Base-by-base conservation (phyloP, 30 jellyfish, hydroid and myxozoan species). In the Chrysaora quinquecirrha region DNA sequence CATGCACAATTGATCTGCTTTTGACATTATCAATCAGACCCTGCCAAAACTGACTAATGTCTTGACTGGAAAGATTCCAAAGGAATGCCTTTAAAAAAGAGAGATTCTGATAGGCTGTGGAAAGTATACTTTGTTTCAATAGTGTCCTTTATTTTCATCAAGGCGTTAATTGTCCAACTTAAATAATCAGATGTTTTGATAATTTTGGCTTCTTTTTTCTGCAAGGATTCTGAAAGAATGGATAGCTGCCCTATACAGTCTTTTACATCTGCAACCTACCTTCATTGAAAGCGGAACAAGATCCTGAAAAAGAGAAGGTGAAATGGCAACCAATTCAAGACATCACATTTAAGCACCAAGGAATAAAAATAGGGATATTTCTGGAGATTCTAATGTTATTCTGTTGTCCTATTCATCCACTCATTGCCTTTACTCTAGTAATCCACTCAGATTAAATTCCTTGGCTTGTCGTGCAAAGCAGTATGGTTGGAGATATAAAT, bases 11-110 rank as follows among this genome's bases (percentile, higher is more conserved):
- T 77, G 54, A 0, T 46, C 87, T 1, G 21, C 63, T 56, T 48
- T 75, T 75, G 56, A 75, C 54, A 43, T 52, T 75, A 56, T 75
- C 87, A 48, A 75, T 56, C 33, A 75, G 54, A 75, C 77, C 78
- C 54, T 75, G 87, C 32, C 33, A 50, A 74, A 75, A 75, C 54
- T 49, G 78, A 50, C 87, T 64, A 75, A 75, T 56, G 87, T 75
- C 83, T 56, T 56, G 65, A 49, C 28, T 54, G 12, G 3, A 22
- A 24, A 4, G 71, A 11, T 6, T 48, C 25, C 28, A 75, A 32
- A 14, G 19, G 60, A 31, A 75, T 49, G 27, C 87, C 87, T 50
- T 48, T 29, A 28, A 75, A 75, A 14, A 75, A 14, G 22, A 1
- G 62, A 16, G 83, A 33, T 14, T n/a, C 34, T 23, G 22, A 14